These are phyloP conservation scores for Heteropelma amictum DNA, from an alignment of 2,888 invertebrate genomes.

Conservation along the genomic window DNA sequence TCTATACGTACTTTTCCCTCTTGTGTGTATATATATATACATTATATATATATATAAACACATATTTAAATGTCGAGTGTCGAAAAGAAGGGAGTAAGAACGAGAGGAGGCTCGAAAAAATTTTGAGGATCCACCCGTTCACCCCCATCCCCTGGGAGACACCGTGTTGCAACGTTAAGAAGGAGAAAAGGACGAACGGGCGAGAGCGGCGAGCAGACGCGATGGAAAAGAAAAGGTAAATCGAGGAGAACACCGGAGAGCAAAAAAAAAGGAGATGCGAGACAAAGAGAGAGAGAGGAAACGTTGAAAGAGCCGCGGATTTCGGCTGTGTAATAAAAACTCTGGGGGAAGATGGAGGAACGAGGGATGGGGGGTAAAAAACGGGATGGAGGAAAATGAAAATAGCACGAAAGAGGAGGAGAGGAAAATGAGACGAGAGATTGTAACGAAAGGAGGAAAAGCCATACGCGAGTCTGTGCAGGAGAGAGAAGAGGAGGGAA, in stretches of 20 bases:
- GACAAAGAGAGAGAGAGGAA: background rate
- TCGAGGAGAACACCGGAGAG: no score
- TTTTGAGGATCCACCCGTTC: slow-evolving; percentile 14
- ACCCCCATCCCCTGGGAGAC: background rate
- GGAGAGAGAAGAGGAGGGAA: background rate
- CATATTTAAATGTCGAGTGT: no score
- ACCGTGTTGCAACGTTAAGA: slow-evolving; percentile 27
- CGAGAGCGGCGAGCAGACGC: background rate
- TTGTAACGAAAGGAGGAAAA: background rate
- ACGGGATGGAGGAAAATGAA: slow-evolving; percentile 42
- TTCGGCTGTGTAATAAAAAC: no score
- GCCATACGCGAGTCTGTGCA: no score
- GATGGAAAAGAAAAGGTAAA: background rate
- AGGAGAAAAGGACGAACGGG: slow-evolving; percentile 27
- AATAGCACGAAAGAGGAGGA: background rate
- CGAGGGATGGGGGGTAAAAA: slow-evolving; percentile 3
- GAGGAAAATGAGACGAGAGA: slow-evolving; percentile 1
- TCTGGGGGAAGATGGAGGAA: no score
- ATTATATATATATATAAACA: no score
- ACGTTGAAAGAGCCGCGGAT: no score
- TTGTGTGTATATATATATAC: background rate
- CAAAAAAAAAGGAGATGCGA: background rate
- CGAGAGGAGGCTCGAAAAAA: no score
- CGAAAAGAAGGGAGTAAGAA: background rate
- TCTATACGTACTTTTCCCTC: background rate